phyloP scores from a whole-genome alignment of 2,888 invertebrate genomes.

The Cynaeus angustus region DNA sequence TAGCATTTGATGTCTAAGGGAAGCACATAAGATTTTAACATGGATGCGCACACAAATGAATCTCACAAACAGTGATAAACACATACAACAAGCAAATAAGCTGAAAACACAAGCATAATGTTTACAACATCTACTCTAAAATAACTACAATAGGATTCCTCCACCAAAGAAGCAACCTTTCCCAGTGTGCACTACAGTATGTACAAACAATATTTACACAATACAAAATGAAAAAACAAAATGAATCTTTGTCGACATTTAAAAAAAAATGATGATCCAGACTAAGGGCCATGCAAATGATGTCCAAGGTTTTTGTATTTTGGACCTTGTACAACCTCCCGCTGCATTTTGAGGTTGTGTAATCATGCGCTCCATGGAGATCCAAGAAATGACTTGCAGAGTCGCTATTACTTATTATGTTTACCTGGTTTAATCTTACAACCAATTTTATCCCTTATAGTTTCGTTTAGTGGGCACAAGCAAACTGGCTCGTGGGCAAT shows the following conservation, averaged over 20 bases:
- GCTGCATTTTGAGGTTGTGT: slow-evolving; percentile 52
- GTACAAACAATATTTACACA: slow-evolving; percentile 51
- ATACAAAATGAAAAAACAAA: slow-evolving; percentile 50
- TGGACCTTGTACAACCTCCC: slow-evolving; percentile 64
- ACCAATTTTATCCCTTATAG: slow-evolving; percentile 69
- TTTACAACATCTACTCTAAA: slow-evolving; percentile 52
- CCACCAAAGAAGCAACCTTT: slow-evolving; percentile 35
- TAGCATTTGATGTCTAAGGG: slow-evolving; percentile 84
- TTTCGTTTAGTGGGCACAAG: slow-evolving; percentile 73
- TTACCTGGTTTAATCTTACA: slow-evolving; percentile 79
- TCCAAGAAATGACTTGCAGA: slow-evolving; percentile 52
- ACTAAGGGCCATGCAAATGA: slow-evolving; percentile 60
- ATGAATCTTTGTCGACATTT: slow-evolving; percentile 61
- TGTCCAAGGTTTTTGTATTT: slow-evolving; percentile 63
- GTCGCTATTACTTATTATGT: slow-evolving; percentile 56
- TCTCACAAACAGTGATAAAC: slow-evolving; percentile 45
- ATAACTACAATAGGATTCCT: slow-evolving; percentile 29
- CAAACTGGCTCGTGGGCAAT: slow-evolving; percentile 75
- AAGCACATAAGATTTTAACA: slow-evolving; percentile 37
- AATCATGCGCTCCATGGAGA: slow-evolving; percentile 55
- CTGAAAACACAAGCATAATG: slow-evolving; percentile 52
- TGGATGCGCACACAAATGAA: background rate
- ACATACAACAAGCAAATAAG: slow-evolving; percentile 51
- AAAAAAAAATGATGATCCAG: slow-evolving; percentile 57
- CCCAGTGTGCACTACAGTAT: slow-evolving; percentile 38